Evolutionary conservation across 2,113 vertebrate genomes (phyloP), one percentile per base, ranked within the genome.

Genomic region (Neomonachus schauinslandi): DNA sequence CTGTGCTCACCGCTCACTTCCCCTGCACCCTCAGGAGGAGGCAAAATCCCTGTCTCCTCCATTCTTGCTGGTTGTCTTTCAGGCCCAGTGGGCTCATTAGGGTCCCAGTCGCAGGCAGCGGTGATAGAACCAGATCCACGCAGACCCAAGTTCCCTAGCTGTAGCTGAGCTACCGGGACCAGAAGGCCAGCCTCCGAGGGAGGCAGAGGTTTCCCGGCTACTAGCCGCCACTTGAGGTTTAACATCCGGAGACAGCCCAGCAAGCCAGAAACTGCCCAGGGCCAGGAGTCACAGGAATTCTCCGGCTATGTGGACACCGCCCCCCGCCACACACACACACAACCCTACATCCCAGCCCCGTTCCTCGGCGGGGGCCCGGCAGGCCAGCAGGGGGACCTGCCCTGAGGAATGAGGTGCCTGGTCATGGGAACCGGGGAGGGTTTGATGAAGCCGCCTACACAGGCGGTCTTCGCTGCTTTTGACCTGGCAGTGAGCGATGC

Each of bases 361-460:
- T 5, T 36, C 28, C 12, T 59, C 63, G 21, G 22, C 7, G 21
- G n/a, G 83, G 8, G 63, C 63, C 7, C 2, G 1, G 14, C 6
- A 24, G 22, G 53, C 36, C 53, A 15, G 61, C 53, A 69, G 19
- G 22, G 1, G n/a, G 76, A 5, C n/a, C 19, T 4, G 15, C 10
- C 10, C 13, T 19, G 49, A 51, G 11, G 4, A 18, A 24, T 0
- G 3, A 7, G 10, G 6, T 2, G 13, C 16, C 39, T 15, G 24
- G 15, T 39, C 26, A 1, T 2, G 21, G 42, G 10, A 53, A 61
- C 51, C 4, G 5, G 22, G 3, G 12, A 3, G 6, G 7, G 33
- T 14, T 33, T 42, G 16, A 7, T 6, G 7, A 49, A 90, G 81
- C 74, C 7, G 7, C 7, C n/a, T n/a, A 24, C 86, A 63, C 26